Percentiles rank a stretch among this genome's conserved stretches.
phyloP scores from a whole-genome alignment of 1,140 invertebrate genomes.

The Eueides isabella region DNA sequence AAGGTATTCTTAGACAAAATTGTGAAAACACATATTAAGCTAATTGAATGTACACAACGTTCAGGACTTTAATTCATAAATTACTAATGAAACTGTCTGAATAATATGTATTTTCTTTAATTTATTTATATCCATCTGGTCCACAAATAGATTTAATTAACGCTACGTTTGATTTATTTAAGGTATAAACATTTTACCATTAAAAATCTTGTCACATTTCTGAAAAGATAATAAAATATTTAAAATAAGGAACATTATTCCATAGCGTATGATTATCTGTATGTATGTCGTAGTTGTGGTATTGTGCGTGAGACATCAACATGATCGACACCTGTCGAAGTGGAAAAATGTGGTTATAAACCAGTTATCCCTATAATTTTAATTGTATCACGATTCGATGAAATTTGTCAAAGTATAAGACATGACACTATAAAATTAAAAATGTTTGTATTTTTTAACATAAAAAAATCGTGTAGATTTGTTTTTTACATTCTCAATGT shows the following conservation, averaged over 20 bases:
- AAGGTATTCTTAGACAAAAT: too few relatives aligned
- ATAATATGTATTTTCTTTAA: too few relatives aligned
- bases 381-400: conserved; percentile 39
- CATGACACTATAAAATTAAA: not conserved
- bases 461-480: not conserved
- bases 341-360: conserved; percentile 48
- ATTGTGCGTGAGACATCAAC: conserved; percentile 42
- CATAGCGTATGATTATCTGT: conserved; percentile 36
- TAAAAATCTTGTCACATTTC: too few relatives aligned
- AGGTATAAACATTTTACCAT: too few relatives aligned
- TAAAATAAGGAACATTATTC: not conserved
- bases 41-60: too few relatives aligned
- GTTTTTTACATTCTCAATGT: not conserved
- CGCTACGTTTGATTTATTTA: too few relatives aligned
- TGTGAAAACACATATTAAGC: too few relatives aligned
- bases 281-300: conserved; percentile 15
- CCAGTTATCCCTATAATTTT: conserved; percentile 34
- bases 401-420: conserved; percentile 21
- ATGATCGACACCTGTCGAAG: conserved; percentile 61
- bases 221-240: not conserved
- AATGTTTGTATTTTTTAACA: not conserved
- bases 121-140: too few relatives aligned
- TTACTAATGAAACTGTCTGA: too few relatives aligned
- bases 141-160: too few relatives aligned
- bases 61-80: too few relatives aligned